Evolutionary conservation across 2,888 invertebrate species (phyloP).

Genomic region (Psylliodes chrysocephalus): DNA sequence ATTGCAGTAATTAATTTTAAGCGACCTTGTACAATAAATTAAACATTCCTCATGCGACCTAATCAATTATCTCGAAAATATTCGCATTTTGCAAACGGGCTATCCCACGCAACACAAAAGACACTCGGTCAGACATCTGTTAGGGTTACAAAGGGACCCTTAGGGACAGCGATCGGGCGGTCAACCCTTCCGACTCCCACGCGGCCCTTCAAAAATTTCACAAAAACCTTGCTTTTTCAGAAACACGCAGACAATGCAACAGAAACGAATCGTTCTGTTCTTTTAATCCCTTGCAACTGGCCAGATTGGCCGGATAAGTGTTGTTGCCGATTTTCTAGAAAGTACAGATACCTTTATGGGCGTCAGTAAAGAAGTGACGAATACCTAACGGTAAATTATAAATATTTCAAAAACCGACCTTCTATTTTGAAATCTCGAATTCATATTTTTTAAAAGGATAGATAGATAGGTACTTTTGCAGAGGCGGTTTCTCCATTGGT

Average conservation of each 20-base stretch:
- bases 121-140: conserved; percentile 34
- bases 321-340: conserved; percentile 2
- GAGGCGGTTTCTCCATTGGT: too few species aligned
- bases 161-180: conserved; percentile 1
- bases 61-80: conserved; percentile 23
- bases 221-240: conserved; percentile 36
- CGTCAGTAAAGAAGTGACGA: too few species aligned
- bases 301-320: conserved; percentile 25
- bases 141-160: conserved; percentile 31
- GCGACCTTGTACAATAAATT: neutral
- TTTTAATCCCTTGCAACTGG: conserved; percentile 36
- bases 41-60: neutral
- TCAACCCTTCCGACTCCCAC: conserved; percentile 41
- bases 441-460: too few species aligned
- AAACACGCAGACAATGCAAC: conserved; percentile 37
- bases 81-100: conserved; percentile 18
- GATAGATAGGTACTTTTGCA: too few species aligned
- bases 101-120: conserved; percentile 36
- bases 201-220: conserved; percentile 33
- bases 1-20: too few species aligned
- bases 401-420: too few species aligned
- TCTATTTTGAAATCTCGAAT: too few species aligned
- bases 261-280: conserved; percentile 33
- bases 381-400: too few species aligned
- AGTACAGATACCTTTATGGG: too few species aligned